Base-by-base conservation (phyloP, 1,140 invertebrate genomes). In the Drosophila suzukii region DNA sequence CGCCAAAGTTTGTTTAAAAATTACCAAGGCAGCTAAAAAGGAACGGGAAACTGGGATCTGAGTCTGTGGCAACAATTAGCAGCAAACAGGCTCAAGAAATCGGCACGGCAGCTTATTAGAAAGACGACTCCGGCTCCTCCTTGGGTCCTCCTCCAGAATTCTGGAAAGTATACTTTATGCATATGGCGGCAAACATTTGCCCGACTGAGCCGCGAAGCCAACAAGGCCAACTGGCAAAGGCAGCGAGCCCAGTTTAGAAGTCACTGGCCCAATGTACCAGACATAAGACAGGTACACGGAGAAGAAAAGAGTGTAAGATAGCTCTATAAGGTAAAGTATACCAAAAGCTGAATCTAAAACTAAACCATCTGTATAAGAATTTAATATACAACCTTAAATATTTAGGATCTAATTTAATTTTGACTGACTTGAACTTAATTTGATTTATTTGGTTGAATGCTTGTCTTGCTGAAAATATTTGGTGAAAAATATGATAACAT, bases 1-100 rank as follows among this genome's bases (percentile, higher is more conserved):
- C 78, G 54, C 71, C 71, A 80, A 80, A 80, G 78, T 80, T 80
- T 80, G 78, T 80, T 80, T 80, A 80, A 80, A 80, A 80, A 80
- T 80, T 80, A 80, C 71, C 78, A 80, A 80, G 78, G 77, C 77
- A 81, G 62, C 77, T 41, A 27, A 38, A 10, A 34, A 34, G n/a
- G 27, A 24, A 34, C 13, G 24, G 32, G 60, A 6, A 17, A 6
- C 11, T 4, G 39, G 12, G 17, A 6, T 15, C 41, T 6, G 27
- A 55, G 47, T 56, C 61, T 79, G 76, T 61, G 75, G 61, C 54
- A 79, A 79, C 77, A 80, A 80, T 80, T 80, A 80, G 78, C 71
- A 62, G 51, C 47, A 65, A 56, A 78, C 68, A 66, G 76, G 76
- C 76, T 67, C 50, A 74, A 46, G 46, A 60, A 79, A 68, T 59